Percentiles rank a stretch among this genome's conserved stretches.
Evolutionary conservation across 2,797 vertebrate genomes (phyloP).

Genomic region (Chaunax sp.): DNA sequence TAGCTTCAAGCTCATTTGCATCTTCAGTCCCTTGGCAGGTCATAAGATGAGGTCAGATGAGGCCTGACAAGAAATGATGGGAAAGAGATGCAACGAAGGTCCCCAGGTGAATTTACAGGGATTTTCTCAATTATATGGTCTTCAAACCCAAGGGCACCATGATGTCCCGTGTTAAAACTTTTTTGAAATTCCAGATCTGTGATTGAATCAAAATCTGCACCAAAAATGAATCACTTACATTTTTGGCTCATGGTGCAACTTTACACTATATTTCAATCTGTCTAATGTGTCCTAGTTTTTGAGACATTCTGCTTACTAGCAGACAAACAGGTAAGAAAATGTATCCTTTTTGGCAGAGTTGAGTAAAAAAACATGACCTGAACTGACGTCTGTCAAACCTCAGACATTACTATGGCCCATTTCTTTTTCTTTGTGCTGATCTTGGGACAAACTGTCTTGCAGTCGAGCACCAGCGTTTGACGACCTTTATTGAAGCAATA

Average conservation of each 20-base stretch:
- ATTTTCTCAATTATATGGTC: no score
- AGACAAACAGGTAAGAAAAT: background rate
- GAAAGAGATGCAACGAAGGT: background rate
- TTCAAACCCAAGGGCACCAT: no score
- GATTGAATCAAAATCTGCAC: background rate
- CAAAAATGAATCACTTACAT: background rate
- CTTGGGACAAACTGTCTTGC: constrained; percentile 50
- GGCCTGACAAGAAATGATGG: constrained; percentile 6
- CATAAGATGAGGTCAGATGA: background rate
- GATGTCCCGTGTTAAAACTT: no score
- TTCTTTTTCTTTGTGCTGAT: constrained; percentile 51
- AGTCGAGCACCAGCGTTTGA: constrained; percentile 19
- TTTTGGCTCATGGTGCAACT: background rate
- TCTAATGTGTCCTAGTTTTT: background rate
- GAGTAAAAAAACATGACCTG: background rate
- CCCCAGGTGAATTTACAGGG: background rate
- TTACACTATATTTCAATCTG: background rate
- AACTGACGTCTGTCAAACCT: constrained; percentile 19
- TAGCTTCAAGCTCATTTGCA: no score
- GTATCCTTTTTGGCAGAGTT: background rate
- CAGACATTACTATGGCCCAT: constrained; percentile 20
- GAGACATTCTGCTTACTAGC: background rate
- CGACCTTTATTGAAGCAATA: constrained; percentile 19
- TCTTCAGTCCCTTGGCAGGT: no score
- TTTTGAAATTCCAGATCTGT: background rate